Base-by-base conservation (phyloP, 2,113 vertebrate genomes). In the Girardinichthys multiradiatus region DNA sequence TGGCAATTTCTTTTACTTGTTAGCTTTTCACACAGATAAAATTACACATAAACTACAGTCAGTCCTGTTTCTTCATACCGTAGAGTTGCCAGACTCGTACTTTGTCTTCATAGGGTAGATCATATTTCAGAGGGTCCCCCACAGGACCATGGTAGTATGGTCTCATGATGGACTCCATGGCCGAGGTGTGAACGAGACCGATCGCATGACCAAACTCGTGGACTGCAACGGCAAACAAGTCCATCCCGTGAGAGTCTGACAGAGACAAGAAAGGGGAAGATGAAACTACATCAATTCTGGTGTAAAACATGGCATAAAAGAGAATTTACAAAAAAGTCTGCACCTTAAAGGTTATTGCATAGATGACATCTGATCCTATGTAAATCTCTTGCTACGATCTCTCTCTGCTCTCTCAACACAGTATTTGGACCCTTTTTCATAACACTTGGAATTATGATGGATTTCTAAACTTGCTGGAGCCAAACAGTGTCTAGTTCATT, bases 181-280 rank as follows among this genome's bases (percentile, higher is more conserved):
- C 93, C 0, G 97, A 96, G 58, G 96, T 96, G 66, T 99, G 98
- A 28, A 96, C 95, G 84, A 99, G 91, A 8, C 98, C 98, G 1
- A 99, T 96, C 79, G 98, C 97, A 0, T 99, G 98, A 39, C 98
- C 98, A 7, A 99, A 99, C 86, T 98, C 98, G 0, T 99, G 98
- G 45, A 99, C 96, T 0, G 98, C 98, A 30, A 99, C 98, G 0
- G 98, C 96, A 54, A 99, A 99, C 30, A 99, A 91, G 85, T 99
- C 98, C 96, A 97, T 96, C 29, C 97, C 96, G 0, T 96, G 95
- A n/a, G 95, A 85, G 7, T 98, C 97, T 95, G 76, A 73, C 59
- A 45, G 65, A 76, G 54, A 66, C 51, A 79, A 17, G 76, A 11
- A 6, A 27, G n/a, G 27, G 17, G 30, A 13, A 21, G 17, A 24